Base-by-base conservation (phyloP, 2,888 invertebrate genomes). In the Kuschelorhynchus macadamiae region DNA sequence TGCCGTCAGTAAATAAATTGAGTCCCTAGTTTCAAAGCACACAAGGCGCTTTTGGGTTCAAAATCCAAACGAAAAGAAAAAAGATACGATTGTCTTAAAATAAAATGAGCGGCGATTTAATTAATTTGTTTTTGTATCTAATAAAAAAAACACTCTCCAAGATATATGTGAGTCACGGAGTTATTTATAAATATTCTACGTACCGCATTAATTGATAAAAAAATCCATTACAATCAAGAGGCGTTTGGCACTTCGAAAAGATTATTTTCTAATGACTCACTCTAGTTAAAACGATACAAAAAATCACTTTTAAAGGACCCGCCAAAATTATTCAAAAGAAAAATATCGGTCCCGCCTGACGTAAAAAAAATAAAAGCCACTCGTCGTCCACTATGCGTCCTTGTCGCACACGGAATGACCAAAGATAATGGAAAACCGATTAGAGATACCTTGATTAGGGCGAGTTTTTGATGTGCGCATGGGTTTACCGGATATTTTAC, bases 381-480 rank as follows among this genome's bases (percentile, higher is more conserved):
- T 21, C 30, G 41, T 30, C 60, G 50, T 25, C 63, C 55, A 39
- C 56, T 18, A 36, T 20, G 8, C 55, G 41, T 53, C 39, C 46
- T 63, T 36, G 55, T 39, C 41, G 39, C 47, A 33, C 55, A 53
- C 55, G 18, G 46, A 63, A 55, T 63, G 63, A 63, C 63, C 63
- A 56, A 49, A 63, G 63, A 63, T 63, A 63, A 63, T 63, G 63
- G 47, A 63, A 63, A 63, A 63, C 14, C 63, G 49, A 63, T 63
- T 63, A 56, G 39, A 49, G 25, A 63, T 46, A 42, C 61, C 61
- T 25, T 41, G 21, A 21, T 39, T 36, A 47, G 46, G 56, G 56
- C 18, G 52, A 63, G 63, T 63, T 56, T 63, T 55, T 32, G 21
- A 41, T 44, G 8, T 55, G 56, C 63, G 63, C 63, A 63, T 50